Conservation (phyloP, 1,140 invertebrate genomes). For the Pogonus chalceus region DNA sequence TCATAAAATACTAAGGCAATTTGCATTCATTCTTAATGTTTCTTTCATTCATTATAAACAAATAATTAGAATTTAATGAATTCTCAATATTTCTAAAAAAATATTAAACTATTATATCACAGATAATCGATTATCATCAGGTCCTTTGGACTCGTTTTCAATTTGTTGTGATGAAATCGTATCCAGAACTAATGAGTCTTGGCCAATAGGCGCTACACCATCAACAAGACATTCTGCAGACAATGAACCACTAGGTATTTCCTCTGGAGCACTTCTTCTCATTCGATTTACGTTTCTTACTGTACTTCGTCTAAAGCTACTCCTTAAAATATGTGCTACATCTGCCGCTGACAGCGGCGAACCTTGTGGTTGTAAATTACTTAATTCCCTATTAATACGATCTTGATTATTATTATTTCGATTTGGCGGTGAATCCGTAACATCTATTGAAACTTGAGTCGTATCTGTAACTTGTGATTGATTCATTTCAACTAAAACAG, state of each 20-base stretch:
- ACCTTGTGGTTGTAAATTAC: neutral
- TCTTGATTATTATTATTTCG: slow-evolving; percentile 6
- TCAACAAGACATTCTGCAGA: slow-evolving; percentile 48
- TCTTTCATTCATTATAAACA: too few species aligned
- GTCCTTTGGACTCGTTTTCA: neutral
- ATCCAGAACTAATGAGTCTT: slow-evolving; percentile 39
- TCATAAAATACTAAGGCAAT: too few species aligned
- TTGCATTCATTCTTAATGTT: too few species aligned
- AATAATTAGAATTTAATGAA: too few species aligned
- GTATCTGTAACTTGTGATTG: slow-evolving; percentile 11
- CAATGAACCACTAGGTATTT: slow-evolving; percentile 32
- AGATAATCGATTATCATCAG: neutral
- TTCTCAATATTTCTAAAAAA: too few species aligned
- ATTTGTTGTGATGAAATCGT: neutral
- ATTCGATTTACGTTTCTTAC: slow-evolving; percentile 24
- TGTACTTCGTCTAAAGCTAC: slow-evolving; percentile 44
- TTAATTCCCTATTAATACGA: neutral
- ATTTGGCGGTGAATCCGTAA: neutral
- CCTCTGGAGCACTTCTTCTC: slow-evolving; percentile 21
- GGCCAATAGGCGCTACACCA: slow-evolving; percentile 45
- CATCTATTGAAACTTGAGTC: neutral
- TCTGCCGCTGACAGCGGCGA: slow-evolving; percentile 39
- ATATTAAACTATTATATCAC: too few species aligned
- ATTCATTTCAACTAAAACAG: slow-evolving; percentile 39
- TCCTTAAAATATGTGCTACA: slow-evolving; percentile 46